Evolutionary conservation across 2,113 vertebrate genomes (phyloP).

Genomic region (rat (Rattus norvegicus)): DNA sequence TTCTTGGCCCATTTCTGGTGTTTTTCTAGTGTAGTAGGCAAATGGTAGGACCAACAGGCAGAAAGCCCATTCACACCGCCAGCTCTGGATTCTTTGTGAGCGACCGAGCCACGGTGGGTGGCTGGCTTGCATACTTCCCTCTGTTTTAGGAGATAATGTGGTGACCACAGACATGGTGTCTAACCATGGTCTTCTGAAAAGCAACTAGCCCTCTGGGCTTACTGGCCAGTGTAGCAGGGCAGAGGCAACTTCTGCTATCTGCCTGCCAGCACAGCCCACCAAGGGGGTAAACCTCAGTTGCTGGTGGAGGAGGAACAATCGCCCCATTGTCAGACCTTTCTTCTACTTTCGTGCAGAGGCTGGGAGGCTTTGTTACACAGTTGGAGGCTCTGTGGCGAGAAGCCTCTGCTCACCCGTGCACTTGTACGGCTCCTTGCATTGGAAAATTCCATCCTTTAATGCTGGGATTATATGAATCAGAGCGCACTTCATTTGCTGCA

Average conservation of each 20-base stretch:
- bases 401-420: slow-evolving; percentile 41
- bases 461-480: slow-evolving; percentile 70
- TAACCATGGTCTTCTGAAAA: not conserved
- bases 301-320: slow-evolving; percentile 61
- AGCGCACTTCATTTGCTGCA: slow-evolving; percentile 55
- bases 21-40: slow-evolving; percentile 68
- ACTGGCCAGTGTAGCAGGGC: not conserved
- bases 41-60: slow-evolving; percentile 33
- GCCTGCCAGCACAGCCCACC: slow-evolving; percentile 14
- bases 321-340: slow-evolving; percentile 46
- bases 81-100: not conserved
- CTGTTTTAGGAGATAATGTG: not conserved
- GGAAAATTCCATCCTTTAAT: slow-evolving; percentile 77
- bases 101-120: not conserved
- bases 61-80: not conserved
- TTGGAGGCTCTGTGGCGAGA: slow-evolving; percentile 22
- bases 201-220: not conserved
- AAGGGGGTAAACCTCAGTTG: not conserved
- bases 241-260: not conserved
- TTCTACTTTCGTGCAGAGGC: not conserved
- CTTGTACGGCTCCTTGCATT: slow-evolving; percentile 34
- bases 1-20: slow-evolving; percentile 66
- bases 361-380: slow-evolving; percentile 29
- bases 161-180: not conserved
- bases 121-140: not conserved